These are phyloP conservation scores for Neodiprion pinetum DNA, from an alignment of 1,140 invertebrate species.

Conservation along the genomic window DNA sequence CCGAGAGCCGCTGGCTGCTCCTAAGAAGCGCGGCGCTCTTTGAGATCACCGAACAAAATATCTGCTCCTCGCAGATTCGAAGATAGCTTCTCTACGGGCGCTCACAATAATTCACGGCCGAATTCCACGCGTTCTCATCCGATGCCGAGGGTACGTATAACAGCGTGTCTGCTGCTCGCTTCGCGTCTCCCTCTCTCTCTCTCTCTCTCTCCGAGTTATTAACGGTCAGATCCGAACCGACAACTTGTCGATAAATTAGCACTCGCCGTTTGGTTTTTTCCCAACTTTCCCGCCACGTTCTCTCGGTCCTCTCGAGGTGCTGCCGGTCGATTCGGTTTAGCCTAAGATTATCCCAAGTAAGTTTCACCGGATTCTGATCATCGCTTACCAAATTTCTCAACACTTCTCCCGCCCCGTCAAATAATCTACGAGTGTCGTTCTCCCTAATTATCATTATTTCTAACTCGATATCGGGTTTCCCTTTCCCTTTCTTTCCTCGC, in stretches of 20 bases:
- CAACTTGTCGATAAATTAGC: constrained; percentile 43
- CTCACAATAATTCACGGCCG: constrained; percentile 42
- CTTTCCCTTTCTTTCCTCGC: no score
- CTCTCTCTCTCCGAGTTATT: constrained; percentile 33
- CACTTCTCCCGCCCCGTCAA: no score
- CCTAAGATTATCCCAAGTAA: no score
- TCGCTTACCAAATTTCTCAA: no score
- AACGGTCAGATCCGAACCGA: constrained; percentile 33
- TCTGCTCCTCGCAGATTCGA: constrained; percentile 40
- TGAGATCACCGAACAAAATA: constrained; percentile 12
- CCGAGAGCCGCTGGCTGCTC: background rate
- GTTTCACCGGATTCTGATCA: no score
- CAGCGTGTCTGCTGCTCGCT: constrained; percentile 9
- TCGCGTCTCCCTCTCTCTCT: constrained; percentile 11
- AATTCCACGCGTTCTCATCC: constrained; percentile 36
- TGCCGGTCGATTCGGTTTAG: no score
- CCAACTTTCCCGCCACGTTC: background rate
- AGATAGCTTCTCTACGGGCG: constrained; percentile 29
- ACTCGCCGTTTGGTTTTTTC: constrained; percentile 26
- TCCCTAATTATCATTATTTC: no score
- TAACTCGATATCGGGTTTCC: no score
- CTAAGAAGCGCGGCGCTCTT: constrained; percentile 12
- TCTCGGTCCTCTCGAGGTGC: background rate
- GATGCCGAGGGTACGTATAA: constrained; percentile 19
- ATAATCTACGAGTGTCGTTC: no score